phyloP scores from a whole-genome alignment of 53 echinoderm and acorn worm species.

The Echinometra lucunter region DNA sequence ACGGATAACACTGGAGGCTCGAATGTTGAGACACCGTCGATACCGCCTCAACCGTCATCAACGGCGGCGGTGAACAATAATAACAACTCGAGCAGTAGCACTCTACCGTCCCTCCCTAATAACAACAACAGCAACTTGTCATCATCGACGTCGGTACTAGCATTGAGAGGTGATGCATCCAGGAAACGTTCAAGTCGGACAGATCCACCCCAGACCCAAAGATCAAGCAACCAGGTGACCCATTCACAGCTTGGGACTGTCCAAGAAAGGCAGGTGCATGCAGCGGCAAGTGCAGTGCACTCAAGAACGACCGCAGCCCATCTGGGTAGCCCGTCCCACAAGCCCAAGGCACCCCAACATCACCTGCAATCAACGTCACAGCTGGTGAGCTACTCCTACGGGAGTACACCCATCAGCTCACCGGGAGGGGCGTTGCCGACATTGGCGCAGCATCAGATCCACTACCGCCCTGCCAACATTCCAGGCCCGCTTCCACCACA shows the following conservation, averaged over 20 bases:
- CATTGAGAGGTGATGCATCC: conserved; percentile 17
- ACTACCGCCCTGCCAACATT: conserved; percentile 89
- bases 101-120: conserved; percentile 48
- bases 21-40: conserved; percentile 44
- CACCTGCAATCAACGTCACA: conserved; percentile 72
- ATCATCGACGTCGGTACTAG: conserved; percentile 40
- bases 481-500: conserved; percentile 78
- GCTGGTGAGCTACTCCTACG: conserved; percentile 81
- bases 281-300: conserved; percentile 70
- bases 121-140: conserved; percentile 22
- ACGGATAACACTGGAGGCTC: conserved; percentile 72
- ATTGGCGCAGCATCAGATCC: conserved; percentile 83
- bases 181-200: conserved; percentile 54
- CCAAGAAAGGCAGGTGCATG: conserved; percentile 61
- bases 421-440: conserved; percentile 75
- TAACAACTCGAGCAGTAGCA: conserved; percentile 49
- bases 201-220: conserved; percentile 67
- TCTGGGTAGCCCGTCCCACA: conserved; percentile 87
- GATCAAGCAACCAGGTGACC: conserved; percentile 7
- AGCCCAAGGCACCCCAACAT: conserved; percentile 74
- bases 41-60: conserved; percentile 44
- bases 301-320: conserved; percentile 73
- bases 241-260: conserved; percentile 22
- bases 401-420: conserved; percentile 81
- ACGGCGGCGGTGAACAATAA: conserved; percentile 52